phyloP scores from a whole-genome alignment of 1,140 invertebrate genomes.

The Belonocnema kinseyi region DNA sequence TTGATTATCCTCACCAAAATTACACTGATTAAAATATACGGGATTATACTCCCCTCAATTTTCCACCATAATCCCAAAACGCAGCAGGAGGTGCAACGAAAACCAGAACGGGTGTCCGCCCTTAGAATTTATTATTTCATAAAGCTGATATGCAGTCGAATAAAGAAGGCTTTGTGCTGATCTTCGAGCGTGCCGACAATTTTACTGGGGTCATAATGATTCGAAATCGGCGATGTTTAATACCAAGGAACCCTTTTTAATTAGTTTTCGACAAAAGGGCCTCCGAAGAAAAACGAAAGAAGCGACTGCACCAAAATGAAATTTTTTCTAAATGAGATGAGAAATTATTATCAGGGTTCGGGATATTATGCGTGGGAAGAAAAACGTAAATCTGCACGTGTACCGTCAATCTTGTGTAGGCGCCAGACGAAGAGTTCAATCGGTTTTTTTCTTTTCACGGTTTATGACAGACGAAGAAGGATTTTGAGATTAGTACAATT shows the following conservation, averaged over 20 bases:
- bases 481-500: not conserved
- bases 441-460: not conserved
- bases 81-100: conserved; percentile 19
- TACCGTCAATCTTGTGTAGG: not conserved
- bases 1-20: not conserved
- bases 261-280: not conserved
- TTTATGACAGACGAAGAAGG: not conserved
- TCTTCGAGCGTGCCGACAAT: not conserved
- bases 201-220: conserved; percentile 6
- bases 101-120: not conserved
- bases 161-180: conserved; percentile 11
- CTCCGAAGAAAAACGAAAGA: not conserved
- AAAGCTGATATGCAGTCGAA: conserved; percentile 3
- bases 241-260: not conserved
- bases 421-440: not conserved
- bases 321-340: no score
- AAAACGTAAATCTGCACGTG: not conserved
- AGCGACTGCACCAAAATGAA: not conserved
- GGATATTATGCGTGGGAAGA: not conserved
- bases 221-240: conserved; percentile 8
- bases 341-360: not conserved
- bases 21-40: not conserved
- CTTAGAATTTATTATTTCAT: conserved; percentile 10
- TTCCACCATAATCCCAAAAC: not conserved
- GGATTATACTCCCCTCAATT: not conserved